Evolutionary conservation across 2,888 invertebrate genomes (phyloP).

Genomic region (Trisateles emortualis): DNA sequence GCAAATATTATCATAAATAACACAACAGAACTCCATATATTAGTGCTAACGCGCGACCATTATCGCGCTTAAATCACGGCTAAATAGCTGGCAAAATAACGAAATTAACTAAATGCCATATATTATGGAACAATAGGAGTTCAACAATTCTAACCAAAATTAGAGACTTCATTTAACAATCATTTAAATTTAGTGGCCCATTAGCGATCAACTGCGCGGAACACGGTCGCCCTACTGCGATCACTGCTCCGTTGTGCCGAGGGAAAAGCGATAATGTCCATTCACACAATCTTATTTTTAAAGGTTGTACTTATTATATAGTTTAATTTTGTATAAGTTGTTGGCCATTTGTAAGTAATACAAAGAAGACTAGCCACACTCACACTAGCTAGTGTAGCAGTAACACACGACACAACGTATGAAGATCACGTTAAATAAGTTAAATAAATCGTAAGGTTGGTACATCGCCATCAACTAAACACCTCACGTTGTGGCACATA

Average conservation of each 20-base stretch:
- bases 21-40: constrained; percentile 44
- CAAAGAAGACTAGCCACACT: too few species aligned
- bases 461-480: too few species aligned
- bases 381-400: too few species aligned
- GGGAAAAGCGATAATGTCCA: not conserved
- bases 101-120: constrained; percentile 46
- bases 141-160: constrained; percentile 55
- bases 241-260: constrained; percentile 18
- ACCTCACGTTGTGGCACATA: too few species aligned
- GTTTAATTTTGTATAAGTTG: too few species aligned
- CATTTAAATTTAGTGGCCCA: constrained; percentile 55
- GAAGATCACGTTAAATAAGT: too few species aligned
- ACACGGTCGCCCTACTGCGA: constrained; percentile 40
- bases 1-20: constrained; percentile 45
- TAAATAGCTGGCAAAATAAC: constrained; percentile 54
- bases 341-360: too few species aligned
- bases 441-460: too few species aligned
- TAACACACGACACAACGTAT: too few species aligned
- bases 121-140: constrained; percentile 50
- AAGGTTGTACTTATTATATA: not conserved
- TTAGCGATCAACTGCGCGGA: constrained; percentile 51
- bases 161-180: constrained; percentile 60
- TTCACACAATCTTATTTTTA: not conserved
- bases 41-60: constrained; percentile 51
- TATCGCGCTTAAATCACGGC: constrained; percentile 54